Evolutionary conservation across 2,797 vertebrate genomes (phyloP).

Genomic region (Enteromius fasciolatus): DNA sequence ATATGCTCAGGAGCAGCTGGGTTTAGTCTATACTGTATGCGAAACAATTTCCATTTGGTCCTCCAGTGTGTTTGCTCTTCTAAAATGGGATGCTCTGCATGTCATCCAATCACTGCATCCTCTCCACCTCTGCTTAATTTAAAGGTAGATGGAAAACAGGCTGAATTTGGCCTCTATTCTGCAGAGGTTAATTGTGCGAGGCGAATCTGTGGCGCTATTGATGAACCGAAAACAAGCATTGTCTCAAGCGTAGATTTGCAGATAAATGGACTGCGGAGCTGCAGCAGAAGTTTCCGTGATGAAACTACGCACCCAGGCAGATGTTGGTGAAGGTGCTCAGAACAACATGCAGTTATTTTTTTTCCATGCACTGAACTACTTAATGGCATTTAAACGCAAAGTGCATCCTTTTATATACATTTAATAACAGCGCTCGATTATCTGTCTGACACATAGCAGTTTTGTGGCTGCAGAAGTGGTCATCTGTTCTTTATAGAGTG

Average conservation of each 20-base stretch:
- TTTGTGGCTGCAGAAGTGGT: constrained; percentile 4
- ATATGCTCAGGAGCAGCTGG: constrained; percentile 39
- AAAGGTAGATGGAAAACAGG: constrained; percentile 43
- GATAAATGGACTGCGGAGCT: constrained; percentile 40
- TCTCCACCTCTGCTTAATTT: constrained; percentile 53
- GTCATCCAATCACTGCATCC: constrained; percentile 52
- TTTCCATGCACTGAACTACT: background rate
- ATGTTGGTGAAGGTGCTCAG: constrained; percentile 12
- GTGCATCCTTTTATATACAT: constrained; percentile 15
- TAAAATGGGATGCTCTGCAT: constrained; percentile 53
- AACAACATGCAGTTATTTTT: constrained; percentile 18
- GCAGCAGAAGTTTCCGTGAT: constrained; percentile 6
- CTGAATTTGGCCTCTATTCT: constrained; percentile 51
- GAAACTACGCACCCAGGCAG: constrained; percentile 13
- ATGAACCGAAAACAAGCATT: constrained; percentile 53
- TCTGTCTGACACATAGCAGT: background rate
- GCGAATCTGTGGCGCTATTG: constrained; percentile 44
- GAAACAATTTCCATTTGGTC: constrained; percentile 53
- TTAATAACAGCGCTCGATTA: background rate
- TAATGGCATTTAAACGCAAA: background rate
- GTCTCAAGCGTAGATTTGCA: constrained; percentile 41
- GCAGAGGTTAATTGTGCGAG: constrained; percentile 54
- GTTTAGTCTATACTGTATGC: constrained; percentile 37
- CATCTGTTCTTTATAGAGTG: background rate
- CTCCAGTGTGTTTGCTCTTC: constrained; percentile 56